phyloP scores from a whole-genome alignment of 2,888 invertebrate genomes.

The Criorhina ranunculi region DNA sequence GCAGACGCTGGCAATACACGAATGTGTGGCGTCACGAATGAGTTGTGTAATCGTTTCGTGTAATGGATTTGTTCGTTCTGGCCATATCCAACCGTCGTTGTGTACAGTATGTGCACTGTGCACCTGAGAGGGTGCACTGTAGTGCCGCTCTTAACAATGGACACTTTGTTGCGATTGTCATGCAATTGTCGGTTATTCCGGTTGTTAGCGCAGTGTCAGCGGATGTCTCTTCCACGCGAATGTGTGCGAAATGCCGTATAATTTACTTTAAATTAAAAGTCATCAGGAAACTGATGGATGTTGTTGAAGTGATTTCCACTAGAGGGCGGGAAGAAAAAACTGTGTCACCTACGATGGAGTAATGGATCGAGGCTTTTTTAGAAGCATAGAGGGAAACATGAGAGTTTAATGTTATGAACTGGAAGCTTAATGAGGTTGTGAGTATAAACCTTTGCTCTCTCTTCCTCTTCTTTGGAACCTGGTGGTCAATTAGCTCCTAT shows the following conservation, averaged over 20 bases:
- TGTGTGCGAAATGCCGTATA: constrained; percentile 33
- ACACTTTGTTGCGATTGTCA: constrained; percentile 52
- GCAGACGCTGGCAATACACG: constrained; percentile 6
- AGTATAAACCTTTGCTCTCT: too few species aligned
- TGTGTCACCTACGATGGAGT: too few species aligned
- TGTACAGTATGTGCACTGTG: neutral
- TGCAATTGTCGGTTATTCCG: constrained; percentile 60
- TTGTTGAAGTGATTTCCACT: constrained; percentile 2
- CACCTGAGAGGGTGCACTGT: constrained; percentile 9
- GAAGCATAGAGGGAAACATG: too few species aligned
- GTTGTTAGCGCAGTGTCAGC: constrained; percentile 56
- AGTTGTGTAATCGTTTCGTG: constrained; percentile 58
- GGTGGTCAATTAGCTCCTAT: too few species aligned
- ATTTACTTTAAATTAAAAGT: constrained; percentile 49
- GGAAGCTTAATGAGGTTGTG: too few species aligned
- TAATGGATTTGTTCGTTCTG: constrained; percentile 58
- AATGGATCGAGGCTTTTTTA: too few species aligned
- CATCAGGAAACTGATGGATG: constrained; percentile 1
- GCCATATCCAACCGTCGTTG: constrained; percentile 2
- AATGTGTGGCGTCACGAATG: constrained; percentile 47
- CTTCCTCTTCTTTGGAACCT: too few species aligned
- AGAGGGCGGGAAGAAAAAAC: neutral
- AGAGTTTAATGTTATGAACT: too few species aligned
- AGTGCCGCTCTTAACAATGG: constrained; percentile 44
- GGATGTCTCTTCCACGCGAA: constrained; percentile 32